Evolutionary conservation across 2,113 vertebrate species (phyloP).

Genomic region (Emydocephalus ijimae): DNA sequence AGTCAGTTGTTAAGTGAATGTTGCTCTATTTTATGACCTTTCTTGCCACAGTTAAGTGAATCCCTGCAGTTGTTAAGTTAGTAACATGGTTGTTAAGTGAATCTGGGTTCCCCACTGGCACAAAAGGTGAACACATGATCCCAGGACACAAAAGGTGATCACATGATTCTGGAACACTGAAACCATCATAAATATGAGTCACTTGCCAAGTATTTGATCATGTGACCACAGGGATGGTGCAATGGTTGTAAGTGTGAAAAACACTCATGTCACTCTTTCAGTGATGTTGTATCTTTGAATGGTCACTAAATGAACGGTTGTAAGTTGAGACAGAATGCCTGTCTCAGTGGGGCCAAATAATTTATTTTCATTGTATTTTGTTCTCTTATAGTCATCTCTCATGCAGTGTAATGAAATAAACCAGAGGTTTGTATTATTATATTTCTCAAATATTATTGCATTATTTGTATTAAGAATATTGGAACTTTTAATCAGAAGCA

Average conservation of each 20-base stretch:
- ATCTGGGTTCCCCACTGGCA: background rate
- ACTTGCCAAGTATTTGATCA: background rate
- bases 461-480: background rate
- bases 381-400: conserved; percentile 67
- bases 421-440: conserved; percentile 66
- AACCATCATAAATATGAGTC: background rate
- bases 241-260: background rate
- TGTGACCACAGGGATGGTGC: background rate
- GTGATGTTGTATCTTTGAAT: background rate
- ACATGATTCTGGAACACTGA: background rate
- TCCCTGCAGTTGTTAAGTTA: background rate
- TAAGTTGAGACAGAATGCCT: background rate
- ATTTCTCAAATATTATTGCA: background rate
- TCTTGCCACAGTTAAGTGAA: background rate
- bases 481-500: background rate
- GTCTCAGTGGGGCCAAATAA: conserved; percentile 38
- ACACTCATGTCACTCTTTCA: background rate
- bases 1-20: background rate
- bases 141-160: background rate
- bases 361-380: conserved; percentile 39
- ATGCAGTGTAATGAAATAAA: conserved; percentile 65
- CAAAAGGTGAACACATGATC: background rate
- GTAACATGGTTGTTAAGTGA: background rate
- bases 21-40: background rate
- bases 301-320: background rate